Conservation (phyloP, 2,888 invertebrate species). For the Macrophya annulata region DNA sequence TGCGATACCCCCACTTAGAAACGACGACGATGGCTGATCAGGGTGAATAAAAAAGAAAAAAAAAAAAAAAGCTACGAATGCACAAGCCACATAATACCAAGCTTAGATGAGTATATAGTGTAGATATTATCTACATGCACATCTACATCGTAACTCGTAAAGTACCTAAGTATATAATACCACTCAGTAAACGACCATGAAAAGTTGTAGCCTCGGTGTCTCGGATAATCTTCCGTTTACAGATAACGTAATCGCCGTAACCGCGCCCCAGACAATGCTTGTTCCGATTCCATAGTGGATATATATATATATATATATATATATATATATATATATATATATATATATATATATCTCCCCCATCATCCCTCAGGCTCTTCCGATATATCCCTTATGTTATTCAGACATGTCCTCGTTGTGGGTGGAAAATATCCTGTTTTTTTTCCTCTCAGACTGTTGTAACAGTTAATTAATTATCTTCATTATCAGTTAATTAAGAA, state of each 20-base stretch:
- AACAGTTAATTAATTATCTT: too few species aligned
- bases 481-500: too few species aligned
- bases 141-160: neutral
- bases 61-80: neutral
- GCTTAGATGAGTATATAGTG: neutral
- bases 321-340: too few species aligned
- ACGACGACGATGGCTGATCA: neutral
- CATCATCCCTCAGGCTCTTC: slow-evolving; percentile 13
- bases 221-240: neutral
- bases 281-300: neutral
- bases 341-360: neutral
- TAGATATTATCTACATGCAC: neutral
- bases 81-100: neutral
- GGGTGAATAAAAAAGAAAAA: neutral
- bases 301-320: too few species aligned
- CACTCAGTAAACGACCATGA: neutral
- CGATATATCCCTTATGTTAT: neutral
- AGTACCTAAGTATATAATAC: too few species aligned
- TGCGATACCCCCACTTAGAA: neutral
- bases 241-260: neutral
- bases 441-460: neutral
- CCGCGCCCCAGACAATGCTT: slow-evolving; percentile 13
- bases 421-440: neutral
- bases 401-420: neutral
- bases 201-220: neutral